Base-by-base conservation (phyloP, 2,113 vertebrate genomes). In the Sclerurus mexicanus region DNA sequence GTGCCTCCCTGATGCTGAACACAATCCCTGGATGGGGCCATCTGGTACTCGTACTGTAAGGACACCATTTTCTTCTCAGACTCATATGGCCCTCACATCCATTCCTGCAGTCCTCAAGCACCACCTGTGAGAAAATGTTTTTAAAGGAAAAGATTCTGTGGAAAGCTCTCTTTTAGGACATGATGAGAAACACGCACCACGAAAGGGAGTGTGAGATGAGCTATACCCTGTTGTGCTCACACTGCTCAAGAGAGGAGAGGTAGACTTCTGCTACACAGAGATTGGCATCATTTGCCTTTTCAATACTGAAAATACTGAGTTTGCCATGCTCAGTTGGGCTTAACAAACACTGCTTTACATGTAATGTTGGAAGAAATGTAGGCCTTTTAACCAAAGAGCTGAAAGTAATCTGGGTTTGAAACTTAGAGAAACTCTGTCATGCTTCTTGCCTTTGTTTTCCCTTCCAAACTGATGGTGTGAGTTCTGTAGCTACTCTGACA, bases 61-160 rank as follows among this genome's bases (percentile, higher is more conserved):
- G 25, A 55, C 10, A 59, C 18, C 2, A 1, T 50, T 76, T 81
- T 56, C 40, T 52, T 66, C 27, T 66, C 39, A 39, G 28, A 50
- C 33, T 60, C 18, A 23, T n/a, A 21, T 7, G 22, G 25, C 12
- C 40, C 7, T 39, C 50, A n/a, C 14, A n/a, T 22, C 21, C 14
- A 23, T 39, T 44, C 5, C 6, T 60, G 58, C 37, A 37, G 30
- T 42, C 30, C 22, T 85, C 0, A 0, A 9, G 19, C 9, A 50
- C 25, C 18, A 60, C 8, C 40, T 28, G 11, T 42, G 17, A 68
- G 31, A 25, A 55, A 10, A 82, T 23, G n/a, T 9, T 77, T 76
- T 42, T 28, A 55, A 82, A 69, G 20, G 42, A 12, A 50, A 68
- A 35, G 8, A 7, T 44, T 44, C 39, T 5, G 7, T 33, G 10